Percentiles rank a stretch among this genome's conserved stretches.
These are phyloP conservation scores for Pocillopora verrucosa DNA, from an alignment of 64 coral and sea anemone species.

Conservation along the genomic window DNA sequence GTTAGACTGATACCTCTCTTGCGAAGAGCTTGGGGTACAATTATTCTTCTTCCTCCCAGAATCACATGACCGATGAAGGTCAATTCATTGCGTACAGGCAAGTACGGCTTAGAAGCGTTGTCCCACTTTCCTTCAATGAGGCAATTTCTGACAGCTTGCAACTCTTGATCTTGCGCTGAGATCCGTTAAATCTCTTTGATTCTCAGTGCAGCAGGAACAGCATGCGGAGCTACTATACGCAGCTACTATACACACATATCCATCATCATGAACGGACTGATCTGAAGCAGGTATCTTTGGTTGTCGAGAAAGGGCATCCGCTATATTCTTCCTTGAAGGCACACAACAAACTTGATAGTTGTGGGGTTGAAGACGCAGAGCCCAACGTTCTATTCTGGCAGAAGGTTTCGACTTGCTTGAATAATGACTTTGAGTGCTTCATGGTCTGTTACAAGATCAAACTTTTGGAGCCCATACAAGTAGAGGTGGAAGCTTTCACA, in stretches of 20 bases:
- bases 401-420: slow-evolving; percentile 31
- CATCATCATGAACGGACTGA: slow-evolving; percentile 3
- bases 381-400: slow-evolving; percentile 26
- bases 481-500: slow-evolving; percentile 56
- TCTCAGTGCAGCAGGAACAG: slow-evolving; percentile 19
- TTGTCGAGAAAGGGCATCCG: slow-evolving; percentile 22
- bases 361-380: slow-evolving; percentile 16
- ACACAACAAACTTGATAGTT: background rate
- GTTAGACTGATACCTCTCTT: slow-evolving; percentile 28
- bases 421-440: slow-evolving; percentile 68
- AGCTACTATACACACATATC: background rate
- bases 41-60: slow-evolving; percentile 20
- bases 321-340: slow-evolving; percentile 16
- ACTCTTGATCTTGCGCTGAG: slow-evolving; percentile 24
- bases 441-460: slow-evolving; percentile 60
- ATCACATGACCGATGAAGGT: background rate
- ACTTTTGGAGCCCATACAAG: slow-evolving; percentile 41
- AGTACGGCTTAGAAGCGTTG: slow-evolving; percentile 16
- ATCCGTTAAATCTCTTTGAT: slow-evolving; percentile 23
- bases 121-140: slow-evolving; percentile 24
- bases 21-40: slow-evolving; percentile 6
- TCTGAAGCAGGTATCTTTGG: slow-evolving; percentile 23
- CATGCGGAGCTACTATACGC: slow-evolving; percentile 18
- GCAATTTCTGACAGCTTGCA: slow-evolving; percentile 43
- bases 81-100: slow-evolving; percentile 1